Base-by-base conservation (phyloP, 2,888 invertebrate species). In the Piscicola geometra region DNA sequence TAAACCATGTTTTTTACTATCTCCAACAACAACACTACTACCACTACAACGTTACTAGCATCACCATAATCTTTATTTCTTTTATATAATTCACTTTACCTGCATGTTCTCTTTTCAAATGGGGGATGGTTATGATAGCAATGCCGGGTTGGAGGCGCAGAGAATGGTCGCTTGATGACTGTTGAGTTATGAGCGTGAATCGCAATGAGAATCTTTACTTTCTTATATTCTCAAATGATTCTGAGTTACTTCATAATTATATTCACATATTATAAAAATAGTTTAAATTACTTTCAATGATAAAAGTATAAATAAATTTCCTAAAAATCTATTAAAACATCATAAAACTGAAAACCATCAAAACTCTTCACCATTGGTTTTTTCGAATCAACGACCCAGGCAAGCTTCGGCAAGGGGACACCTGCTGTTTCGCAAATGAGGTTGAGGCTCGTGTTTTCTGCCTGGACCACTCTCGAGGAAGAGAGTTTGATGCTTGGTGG, bases 371-470 rank as follows among this genome's bases (percentile, higher is more conserved):
- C 60, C 25, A 25, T 56, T 15, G 5, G 3, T 21, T 67, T n/a
- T 12, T 33, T 67, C 33, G 67, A 35, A 3, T 33, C 15, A 12
- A 67, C 28, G 12, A 35, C 35, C 75, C 75, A 75, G 52, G 52
- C 12, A 21, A 75, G 41, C 50, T 70, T 71, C 1, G 75, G 75
- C 32, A 60, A 3, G 12, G 75, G 75, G 32, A 71, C 50, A 15
- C 75, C 75, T 15, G 36, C 36, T 1, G 71, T 70, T n/a, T 60
- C 68, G 32, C 75, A 75, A n/a, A 32, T 25, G 33, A 75, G 33
- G 28, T 70, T 56, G 12, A 75, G 32, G 1, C 50, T 75, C 30
- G n/a, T 30, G 30, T 71, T 71, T 33, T 76, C 76, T 9, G 36
- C 18, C 21, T 71, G 66, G 35, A 33, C 25, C 28, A 72, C 35